phyloP scores from a whole-genome alignment of 1,140 invertebrate species.

The Neotoxoptera formosana region DNA sequence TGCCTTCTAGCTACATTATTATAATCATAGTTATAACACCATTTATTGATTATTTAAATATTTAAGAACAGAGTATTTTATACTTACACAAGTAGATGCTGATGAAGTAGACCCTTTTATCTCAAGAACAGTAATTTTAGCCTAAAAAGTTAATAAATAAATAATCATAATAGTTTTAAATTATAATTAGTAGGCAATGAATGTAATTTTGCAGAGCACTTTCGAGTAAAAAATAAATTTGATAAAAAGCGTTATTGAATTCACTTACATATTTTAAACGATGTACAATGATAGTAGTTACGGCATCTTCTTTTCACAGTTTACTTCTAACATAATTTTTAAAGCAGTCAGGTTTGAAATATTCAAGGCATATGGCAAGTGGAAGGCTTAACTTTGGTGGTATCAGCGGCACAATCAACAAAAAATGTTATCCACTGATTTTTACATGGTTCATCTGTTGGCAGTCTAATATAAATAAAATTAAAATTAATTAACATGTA shows the following conservation, averaged over 20 bases:
- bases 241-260: neutral
- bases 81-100: too few relatives aligned
- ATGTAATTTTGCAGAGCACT: neutral
- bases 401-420: neutral
- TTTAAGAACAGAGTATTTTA: too few relatives aligned
- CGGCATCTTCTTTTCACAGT: neutral
- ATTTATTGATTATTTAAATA: too few relatives aligned
- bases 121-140: too few relatives aligned
- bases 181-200: neutral
- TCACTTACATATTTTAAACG: constrained; percentile 19
- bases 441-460: constrained; percentile 18
- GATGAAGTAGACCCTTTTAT: too few relatives aligned
- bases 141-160: too few relatives aligned
- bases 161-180: neutral
- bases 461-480: neutral
- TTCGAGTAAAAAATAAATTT: too few relatives aligned
- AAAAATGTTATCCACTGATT: neutral
- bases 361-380: neutral
- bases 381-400: neutral
- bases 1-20: too few relatives aligned
- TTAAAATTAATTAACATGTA: neutral
- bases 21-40: too few relatives aligned
- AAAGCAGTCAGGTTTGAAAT: neutral
- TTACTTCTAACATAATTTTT: neutral
- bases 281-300: neutral